Percentiles rank a stretch among this genome's conserved stretches.
phyloP scores from a whole-genome alignment of 2,888 invertebrate genomes.

The Drosophila lacicola region DNA sequence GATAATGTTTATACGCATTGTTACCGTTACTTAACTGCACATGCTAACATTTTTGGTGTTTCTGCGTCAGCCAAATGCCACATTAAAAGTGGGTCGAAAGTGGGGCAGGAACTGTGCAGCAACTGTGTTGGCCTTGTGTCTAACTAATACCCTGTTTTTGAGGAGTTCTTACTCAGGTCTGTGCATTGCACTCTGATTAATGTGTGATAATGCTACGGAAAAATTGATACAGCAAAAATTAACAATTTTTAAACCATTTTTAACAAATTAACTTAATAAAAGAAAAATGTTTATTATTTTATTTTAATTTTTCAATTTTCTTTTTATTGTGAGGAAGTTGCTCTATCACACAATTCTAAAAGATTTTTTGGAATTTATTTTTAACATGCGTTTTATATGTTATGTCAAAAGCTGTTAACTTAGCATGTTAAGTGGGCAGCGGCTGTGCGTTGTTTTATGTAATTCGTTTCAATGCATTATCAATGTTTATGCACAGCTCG shows the following conservation, averaged over 20 bases:
- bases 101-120: not conserved
- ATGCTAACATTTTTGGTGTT: constrained; percentile 68
- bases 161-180: too few relatives aligned
- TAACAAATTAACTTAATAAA: too few relatives aligned
- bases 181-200: too few relatives aligned
- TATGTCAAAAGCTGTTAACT: not conserved
- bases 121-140: not conserved
- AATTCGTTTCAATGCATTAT: not conserved
- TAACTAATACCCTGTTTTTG: constrained; percentile 25
- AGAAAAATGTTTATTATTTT: too few relatives aligned
- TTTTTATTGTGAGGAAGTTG: too few relatives aligned
- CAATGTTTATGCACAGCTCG: not conserved
- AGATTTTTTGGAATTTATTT: not conserved
- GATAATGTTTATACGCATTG: constrained; percentile 59
- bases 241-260: too few relatives aligned
- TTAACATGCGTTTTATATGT: not conserved
- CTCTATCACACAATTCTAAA: too few relatives aligned
- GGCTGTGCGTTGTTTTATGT: not conserved
- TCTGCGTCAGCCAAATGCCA: constrained; percentile 28
- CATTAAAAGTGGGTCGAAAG: constrained; percentile 60
- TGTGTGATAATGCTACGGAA: too few relatives aligned
- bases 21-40: constrained; percentile 77
- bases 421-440: not conserved
- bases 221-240: too few relatives aligned
- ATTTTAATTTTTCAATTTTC: too few relatives aligned